Evolutionary conservation across 1,140 invertebrate genomes (phyloP), one percentile per base, ranked within the genome.

Genomic region (Solenopsis fugax): DNA sequence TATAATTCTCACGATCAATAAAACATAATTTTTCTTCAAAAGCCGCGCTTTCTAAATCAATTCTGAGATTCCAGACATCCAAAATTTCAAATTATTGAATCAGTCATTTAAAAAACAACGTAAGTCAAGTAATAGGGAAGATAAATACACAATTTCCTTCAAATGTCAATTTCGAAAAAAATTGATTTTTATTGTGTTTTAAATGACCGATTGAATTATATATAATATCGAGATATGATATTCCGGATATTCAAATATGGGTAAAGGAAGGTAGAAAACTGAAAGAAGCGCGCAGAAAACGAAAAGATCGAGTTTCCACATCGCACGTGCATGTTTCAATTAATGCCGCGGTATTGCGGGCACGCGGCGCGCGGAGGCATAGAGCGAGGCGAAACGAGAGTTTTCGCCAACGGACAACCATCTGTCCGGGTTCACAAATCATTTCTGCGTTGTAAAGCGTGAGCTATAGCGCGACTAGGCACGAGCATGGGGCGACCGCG

Each of bases 361-460:
- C 54, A 52, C 72, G 62, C 37, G 73, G 73, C 54, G 73, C 62
- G 62, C 65, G 60, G 54, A 37, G 34, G 34, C 72, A 18, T 34
- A 24, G 2, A 45, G 37, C 50, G 64, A 65, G 29, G 48, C 65
- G 24, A 45, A 71, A 72, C 67, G 54, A 84, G 60, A 64, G 54
- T 77, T 72, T 81, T 50, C 76, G 56, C 62, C 80, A 72, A 60
- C 52, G n/a, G 45, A 45, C 56, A 86, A 82, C 48, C 90, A 91
- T 91, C 90, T 91, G 90, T 85, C 89, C 56, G 65, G 18, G 65
- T 71, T 81, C 89, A 89, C 89, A 91, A 91, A 91, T 91, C 90
- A 90, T 91, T 89, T 88, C 87, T 67, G 67, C 65, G 89, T 82
- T 80, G 77, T 69, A 71, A 77, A 90, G 71, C 73, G 60, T 86